Evolutionary conservation across 2,888 invertebrate species (phyloP).

Genomic region (Synanthedon tipuliformis): DNA sequence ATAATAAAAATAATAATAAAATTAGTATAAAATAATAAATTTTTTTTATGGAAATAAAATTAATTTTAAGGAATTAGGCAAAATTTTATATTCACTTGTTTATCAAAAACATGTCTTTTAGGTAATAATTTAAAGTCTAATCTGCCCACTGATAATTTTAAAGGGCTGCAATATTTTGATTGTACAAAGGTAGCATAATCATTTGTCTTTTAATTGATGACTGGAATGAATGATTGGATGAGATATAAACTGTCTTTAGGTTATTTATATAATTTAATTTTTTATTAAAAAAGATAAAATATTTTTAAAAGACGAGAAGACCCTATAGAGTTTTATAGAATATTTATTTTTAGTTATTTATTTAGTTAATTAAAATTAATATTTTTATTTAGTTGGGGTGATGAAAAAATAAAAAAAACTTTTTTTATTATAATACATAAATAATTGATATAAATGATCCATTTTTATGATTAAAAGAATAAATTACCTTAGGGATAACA

Average conservation of each 20-base stretch:
- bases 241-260: conserved; percentile 70
- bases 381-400: conserved; percentile 74
- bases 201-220: conserved; percentile 82
- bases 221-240: conserved; percentile 82
- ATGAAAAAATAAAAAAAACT: conserved; percentile 71
- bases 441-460: conserved; percentile 66
- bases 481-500: conserved; percentile 89
- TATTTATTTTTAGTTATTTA: conserved; percentile 46
- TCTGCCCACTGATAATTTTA: conserved; percentile 80
- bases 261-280: conserved; percentile 54
- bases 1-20: conserved; percentile 68
- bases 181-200: conserved; percentile 85
- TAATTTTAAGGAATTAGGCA: conserved; percentile 74
- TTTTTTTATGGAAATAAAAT: conserved; percentile 28
- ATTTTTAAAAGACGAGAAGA: conserved; percentile 79
- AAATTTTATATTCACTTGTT: conserved; percentile 76
- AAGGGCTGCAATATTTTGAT: conserved; percentile 84
- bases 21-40: conserved; percentile 63
- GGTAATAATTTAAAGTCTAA: conserved; percentile 72
- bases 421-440: conserved; percentile 46
- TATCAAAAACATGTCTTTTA: conserved; percentile 83
- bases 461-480: conserved; percentile 72
- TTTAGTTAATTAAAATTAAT: conserved; percentile 29
- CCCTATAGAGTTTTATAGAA: conserved; percentile 77
- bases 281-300: conserved; percentile 76